A percentile compares a stretch with the other conserved stretches of the same genome.
Conservation (phyloP, 2,888 invertebrate species). For the Andrena trimmerana region DNA sequence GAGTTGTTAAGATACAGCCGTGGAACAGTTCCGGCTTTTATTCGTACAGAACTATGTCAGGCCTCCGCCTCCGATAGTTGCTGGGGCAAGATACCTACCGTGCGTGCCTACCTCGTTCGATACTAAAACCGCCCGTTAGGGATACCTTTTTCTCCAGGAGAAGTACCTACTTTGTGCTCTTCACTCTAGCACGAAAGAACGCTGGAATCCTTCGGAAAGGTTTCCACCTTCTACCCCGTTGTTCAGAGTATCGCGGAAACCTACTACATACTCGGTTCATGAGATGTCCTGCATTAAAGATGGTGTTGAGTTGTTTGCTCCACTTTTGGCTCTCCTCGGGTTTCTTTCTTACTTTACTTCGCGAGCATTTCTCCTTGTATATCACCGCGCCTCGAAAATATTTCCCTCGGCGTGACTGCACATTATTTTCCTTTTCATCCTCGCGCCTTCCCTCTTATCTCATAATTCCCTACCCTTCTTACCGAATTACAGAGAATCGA, state of each 20-base stretch:
- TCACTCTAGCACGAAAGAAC: conserved; percentile 43
- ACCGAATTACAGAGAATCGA: not conserved
- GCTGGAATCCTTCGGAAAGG: conserved; percentile 46
- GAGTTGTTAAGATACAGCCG: conserved; percentile 38
- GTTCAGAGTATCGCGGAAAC: conserved; percentile 50
- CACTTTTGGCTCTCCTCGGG: conserved; percentile 40
- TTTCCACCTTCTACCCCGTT: conserved; percentile 37
- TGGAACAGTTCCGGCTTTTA: conserved; percentile 49
- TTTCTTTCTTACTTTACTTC: conserved; percentile 14
- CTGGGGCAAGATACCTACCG: not conserved
- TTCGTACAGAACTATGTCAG: conserved; percentile 43
- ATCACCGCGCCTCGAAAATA: conserved; percentile 33
- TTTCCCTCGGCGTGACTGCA: not conserved
- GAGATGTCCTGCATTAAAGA: conserved; percentile 63
- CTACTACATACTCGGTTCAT: conserved; percentile 39
- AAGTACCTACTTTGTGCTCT: conserved; percentile 45
- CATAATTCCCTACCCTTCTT: not conserved
- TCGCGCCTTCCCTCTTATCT: not conserved
- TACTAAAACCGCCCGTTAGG: conserved; percentile 43
- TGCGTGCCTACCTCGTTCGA: conserved; percentile 23
- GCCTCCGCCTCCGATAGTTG: conserved; percentile 14
- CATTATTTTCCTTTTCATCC: conserved; percentile 1
- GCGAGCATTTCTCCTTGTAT: conserved; percentile 17
- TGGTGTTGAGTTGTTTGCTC: conserved; percentile 62
- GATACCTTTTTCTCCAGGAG: conserved; percentile 38